Percentiles rank a stretch among this genome's conserved stretches.
Conservation (phyloP, 1,140 invertebrate genomes). For the Drosophila miranda region DNA sequence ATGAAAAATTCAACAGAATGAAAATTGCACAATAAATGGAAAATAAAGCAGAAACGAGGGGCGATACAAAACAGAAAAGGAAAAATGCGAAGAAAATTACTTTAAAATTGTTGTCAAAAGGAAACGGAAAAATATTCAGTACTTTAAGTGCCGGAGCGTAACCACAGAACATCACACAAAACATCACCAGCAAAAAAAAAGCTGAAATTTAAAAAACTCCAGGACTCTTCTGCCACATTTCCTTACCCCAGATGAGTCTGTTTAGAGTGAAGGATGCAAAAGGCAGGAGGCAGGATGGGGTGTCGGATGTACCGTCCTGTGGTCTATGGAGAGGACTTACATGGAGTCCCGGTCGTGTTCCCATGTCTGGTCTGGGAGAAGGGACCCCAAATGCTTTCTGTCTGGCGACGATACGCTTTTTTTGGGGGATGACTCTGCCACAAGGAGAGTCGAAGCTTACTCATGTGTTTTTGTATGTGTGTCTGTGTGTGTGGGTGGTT, state of each 20-base stretch:
- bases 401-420: slow-evolving; percentile 36
- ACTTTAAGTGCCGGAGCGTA: slow-evolving; percentile 55
- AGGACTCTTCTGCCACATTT: slow-evolving; percentile 9
- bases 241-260: too few relatives aligned
- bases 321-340: slow-evolving; percentile 54
- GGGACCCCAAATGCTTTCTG: slow-evolving; percentile 32
- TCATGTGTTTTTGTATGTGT: slow-evolving; percentile 27
- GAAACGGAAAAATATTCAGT: slow-evolving; percentile 16
- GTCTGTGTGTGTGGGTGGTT: slow-evolving; percentile 8
- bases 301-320: slow-evolving; percentile 25
- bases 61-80: slow-evolving; percentile 3
- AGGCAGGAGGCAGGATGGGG: not conserved
- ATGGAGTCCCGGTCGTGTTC: slow-evolving; percentile 24
- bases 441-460: slow-evolving; percentile 17
- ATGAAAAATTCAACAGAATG: slow-evolving; percentile 70
- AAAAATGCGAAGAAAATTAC: slow-evolving; percentile 34
- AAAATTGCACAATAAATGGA: slow-evolving; percentile 67
- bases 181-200: slow-evolving; percentile 28
- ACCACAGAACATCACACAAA: slow-evolving; percentile 70
- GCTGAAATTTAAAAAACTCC: slow-evolving; percentile 62
- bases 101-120: slow-evolving; percentile 50
- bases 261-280: too few relatives aligned
- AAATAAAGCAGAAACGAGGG: slow-evolving; percentile 29
- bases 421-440: slow-evolving; percentile 40
- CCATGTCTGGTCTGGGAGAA: slow-evolving; percentile 1